Evolutionary conservation across 2,797 vertebrate genomes (phyloP).

Genomic region (Enteromius argenteus): DNA sequence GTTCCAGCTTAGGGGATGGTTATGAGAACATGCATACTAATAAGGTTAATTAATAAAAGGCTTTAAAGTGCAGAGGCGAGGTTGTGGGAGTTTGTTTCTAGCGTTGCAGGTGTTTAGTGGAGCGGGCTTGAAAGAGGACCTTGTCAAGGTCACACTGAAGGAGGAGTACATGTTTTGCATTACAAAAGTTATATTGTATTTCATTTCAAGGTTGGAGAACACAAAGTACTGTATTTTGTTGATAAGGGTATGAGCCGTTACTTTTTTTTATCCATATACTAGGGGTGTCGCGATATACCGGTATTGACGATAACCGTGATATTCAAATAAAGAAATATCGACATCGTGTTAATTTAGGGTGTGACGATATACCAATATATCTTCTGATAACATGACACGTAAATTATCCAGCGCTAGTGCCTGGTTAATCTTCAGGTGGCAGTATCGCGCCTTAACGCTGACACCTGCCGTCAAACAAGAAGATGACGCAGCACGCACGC

Average conservation of each 20-base stretch:
- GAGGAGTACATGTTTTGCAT: constrained; percentile 1
- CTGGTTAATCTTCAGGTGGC: background rate
- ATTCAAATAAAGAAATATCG: too few species aligned
- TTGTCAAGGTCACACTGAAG: background rate
- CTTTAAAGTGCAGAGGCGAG: background rate
- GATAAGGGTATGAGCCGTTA: background rate
- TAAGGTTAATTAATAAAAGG: constrained; percentile 5
- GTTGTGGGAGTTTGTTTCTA: background rate
- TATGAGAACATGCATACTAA: constrained; percentile 10
- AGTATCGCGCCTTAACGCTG: background rate
- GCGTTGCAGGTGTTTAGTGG: background rate
- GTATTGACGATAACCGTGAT: too few species aligned
- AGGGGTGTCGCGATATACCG: background rate
- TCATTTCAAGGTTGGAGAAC: background rate
- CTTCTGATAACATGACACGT: background rate
- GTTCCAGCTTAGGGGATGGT: background rate
- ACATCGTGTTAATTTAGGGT: too few species aligned
- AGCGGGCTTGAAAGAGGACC: background rate
- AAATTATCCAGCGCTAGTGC: background rate
- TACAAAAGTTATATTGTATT: background rate
- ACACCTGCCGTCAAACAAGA: background rate
- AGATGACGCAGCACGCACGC: background rate
- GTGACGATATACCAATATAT: background rate
- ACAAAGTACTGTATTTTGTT: background rate
- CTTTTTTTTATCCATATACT: background rate